Evolutionary conservation across 2,888 invertebrate genomes (phyloP).

Genomic region (Ormyrus rosae): DNA sequence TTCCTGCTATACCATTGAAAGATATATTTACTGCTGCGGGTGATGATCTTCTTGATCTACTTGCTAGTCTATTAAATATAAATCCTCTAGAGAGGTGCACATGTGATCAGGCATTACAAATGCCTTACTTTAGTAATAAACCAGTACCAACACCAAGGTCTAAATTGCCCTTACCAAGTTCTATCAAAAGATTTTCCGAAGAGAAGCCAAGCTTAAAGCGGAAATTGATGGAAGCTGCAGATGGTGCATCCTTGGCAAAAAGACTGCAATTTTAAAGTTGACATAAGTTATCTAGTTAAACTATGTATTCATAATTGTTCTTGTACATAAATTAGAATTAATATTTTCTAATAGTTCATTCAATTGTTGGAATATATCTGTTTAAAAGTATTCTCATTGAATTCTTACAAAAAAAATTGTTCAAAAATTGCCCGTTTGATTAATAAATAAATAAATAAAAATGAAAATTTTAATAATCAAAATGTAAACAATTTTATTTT

Average conservation of each 20-base stretch:
- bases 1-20: slow-evolving; percentile 88
- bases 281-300: slow-evolving; percentile 26
- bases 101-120: slow-evolving; percentile 89
- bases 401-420: background rate
- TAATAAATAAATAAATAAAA: slow-evolving; percentile 8
- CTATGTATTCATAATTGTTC: slow-evolving; percentile 38
- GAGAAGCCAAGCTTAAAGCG: slow-evolving; percentile 86
- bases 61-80: slow-evolving; percentile 86
- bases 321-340: slow-evolving; percentile 30
- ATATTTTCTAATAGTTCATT: slow-evolving; percentile 9
- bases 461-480: slow-evolving; percentile 11
- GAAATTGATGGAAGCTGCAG: slow-evolving; percentile 83
- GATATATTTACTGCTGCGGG: slow-evolving; percentile 97
- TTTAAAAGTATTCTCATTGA: slow-evolving; percentile 18
- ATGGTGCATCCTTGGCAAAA: slow-evolving; percentile 83
- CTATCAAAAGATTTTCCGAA: slow-evolving; percentile 79
- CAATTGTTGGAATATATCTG: slow-evolving; percentile 14
- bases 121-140: slow-evolving; percentile 94
- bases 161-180: slow-evolving; percentile 88
- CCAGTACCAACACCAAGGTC: slow-evolving; percentile 90
- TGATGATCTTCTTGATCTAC: slow-evolving; percentile 91
- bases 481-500: background rate
- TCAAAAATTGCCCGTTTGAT: background rate
- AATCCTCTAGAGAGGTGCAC: slow-evolving; percentile 90
- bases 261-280: slow-evolving; percentile 81